Conservation (phyloP, 2,888 invertebrate genomes). For the Dasypolia templi region DNA sequence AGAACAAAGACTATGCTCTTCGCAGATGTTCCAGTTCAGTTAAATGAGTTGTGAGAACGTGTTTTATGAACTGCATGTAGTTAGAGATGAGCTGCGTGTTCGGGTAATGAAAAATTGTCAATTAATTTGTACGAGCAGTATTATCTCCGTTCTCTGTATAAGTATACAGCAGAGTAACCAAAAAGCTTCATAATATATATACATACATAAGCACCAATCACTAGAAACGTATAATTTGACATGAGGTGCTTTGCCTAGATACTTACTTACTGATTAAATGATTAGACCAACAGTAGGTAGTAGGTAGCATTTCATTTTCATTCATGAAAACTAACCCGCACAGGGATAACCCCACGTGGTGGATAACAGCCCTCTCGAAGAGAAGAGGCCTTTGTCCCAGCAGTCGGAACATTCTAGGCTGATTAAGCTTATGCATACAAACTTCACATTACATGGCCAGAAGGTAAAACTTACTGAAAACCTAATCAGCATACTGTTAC, state of each 20-base stretch:
- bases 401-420: no score
- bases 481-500: background rate
- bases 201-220: background rate
- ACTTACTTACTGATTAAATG: background rate
- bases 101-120: background rate
- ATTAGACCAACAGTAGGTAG: background rate
- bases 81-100: background rate
- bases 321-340: background rate
- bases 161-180: background rate
- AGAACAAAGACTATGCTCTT: constrained; percentile 74
- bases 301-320: background rate
- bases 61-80: background rate
- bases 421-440: no score
- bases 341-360: no score
- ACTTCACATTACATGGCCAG: no score
- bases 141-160: background rate
- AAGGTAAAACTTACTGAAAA: background rate
- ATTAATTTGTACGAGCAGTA: background rate
- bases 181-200: background rate
- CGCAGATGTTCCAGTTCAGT: constrained; percentile 45
- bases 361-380: no score
- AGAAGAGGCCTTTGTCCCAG: no score
- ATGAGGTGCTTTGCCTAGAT: background rate
- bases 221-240: background rate
- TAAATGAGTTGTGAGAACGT: background rate